These are phyloP conservation scores for Dryocosmus kuriphilus DNA, from an alignment of 2,888 invertebrate species.

Conservation along the genomic window DNA sequence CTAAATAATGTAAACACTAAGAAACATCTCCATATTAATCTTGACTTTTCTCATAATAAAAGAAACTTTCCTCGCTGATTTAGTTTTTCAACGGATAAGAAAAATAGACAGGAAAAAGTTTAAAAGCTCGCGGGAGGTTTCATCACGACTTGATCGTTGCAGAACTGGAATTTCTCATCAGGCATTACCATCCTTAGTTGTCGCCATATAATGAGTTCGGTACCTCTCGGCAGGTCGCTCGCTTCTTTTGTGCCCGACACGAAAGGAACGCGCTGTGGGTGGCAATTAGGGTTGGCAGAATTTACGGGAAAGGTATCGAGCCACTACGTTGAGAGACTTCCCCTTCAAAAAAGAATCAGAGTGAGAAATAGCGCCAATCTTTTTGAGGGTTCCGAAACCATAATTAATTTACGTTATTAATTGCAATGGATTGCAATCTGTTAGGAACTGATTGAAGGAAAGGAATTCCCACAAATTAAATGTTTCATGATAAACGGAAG, in stretches of 20 bases:
- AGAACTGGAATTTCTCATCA: slow-evolving; percentile 12
- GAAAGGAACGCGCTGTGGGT: neutral
- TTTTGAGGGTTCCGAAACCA: neutral
- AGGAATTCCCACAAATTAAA: neutral
- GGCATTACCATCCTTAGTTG: neutral
- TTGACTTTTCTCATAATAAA: no score
- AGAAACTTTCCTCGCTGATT: no score
- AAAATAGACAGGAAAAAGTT: slow-evolving; percentile 23
- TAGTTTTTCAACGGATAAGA: neutral
- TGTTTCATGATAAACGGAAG: neutral
- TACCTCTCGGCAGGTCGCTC: neutral
- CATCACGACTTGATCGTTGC: slow-evolving; percentile 37
- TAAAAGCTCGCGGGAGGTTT: slow-evolving; percentile 46
- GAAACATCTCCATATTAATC: no score
- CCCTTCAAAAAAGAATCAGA: neutral
- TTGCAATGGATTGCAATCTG: neutral
- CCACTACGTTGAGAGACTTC: neutral
- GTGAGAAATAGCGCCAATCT: slow-evolving; percentile 1
- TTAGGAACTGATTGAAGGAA: neutral
- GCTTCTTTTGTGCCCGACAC: slow-evolving; percentile 7
- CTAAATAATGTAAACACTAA: no score
- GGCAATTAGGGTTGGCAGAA: neutral
- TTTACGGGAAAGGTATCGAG: neutral
- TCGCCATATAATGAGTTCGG: neutral
- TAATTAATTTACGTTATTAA: neutral